A percentile compares a stretch with the other conserved stretches of the same genome.
These are phyloP conservation scores for Trachymyrmex septentrionalis DNA, from an alignment of 1,140 invertebrate genomes.

Conservation along the genomic window DNA sequence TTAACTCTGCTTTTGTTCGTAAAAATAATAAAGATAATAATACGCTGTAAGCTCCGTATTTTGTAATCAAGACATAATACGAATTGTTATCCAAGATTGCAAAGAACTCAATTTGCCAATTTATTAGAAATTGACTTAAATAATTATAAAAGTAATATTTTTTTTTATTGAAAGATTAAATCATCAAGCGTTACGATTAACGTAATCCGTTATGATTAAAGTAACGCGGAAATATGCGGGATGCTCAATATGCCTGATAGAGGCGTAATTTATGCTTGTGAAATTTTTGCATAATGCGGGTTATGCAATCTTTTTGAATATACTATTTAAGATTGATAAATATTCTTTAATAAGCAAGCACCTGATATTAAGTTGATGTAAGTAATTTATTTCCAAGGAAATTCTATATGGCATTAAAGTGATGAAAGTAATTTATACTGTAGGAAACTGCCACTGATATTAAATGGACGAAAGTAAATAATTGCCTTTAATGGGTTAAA, in stretches of 20 bases:
- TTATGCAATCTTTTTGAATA: slow-evolving; percentile 23
- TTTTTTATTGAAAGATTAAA: not conserved
- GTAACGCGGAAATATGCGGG: slow-evolving; percentile 23
- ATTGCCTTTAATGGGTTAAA: slow-evolving; percentile 19
- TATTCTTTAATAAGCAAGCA: slow-evolving; percentile 48
- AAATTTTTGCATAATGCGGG: slow-evolving; percentile 46
- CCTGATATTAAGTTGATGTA: slow-evolving; percentile 20
- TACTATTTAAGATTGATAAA: slow-evolving; percentile 50
- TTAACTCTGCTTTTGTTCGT: not conserved
- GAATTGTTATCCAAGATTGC: not conserved
- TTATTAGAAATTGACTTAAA: not conserved
- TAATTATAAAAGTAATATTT: slow-evolving; percentile 10
- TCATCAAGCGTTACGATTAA: not conserved
- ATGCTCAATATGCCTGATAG: slow-evolving; percentile 6
- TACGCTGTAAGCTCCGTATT: not conserved
- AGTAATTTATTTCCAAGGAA: slow-evolving; percentile 36
- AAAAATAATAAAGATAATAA: slow-evolving; percentile 32
- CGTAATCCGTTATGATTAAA: not conserved
- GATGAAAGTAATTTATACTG: slow-evolving; percentile 38
- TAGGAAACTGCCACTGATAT: slow-evolving; percentile 7
- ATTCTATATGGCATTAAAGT: slow-evolving; percentile 11
- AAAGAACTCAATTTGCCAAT: not conserved
- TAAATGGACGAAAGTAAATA: slow-evolving; percentile 53
- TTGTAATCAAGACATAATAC: not conserved
- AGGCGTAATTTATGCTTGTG: slow-evolving; percentile 30